These are phyloP conservation scores for Euclidia mi DNA, from an alignment of 2,888 invertebrate genomes.

Conservation along the genomic window DNA sequence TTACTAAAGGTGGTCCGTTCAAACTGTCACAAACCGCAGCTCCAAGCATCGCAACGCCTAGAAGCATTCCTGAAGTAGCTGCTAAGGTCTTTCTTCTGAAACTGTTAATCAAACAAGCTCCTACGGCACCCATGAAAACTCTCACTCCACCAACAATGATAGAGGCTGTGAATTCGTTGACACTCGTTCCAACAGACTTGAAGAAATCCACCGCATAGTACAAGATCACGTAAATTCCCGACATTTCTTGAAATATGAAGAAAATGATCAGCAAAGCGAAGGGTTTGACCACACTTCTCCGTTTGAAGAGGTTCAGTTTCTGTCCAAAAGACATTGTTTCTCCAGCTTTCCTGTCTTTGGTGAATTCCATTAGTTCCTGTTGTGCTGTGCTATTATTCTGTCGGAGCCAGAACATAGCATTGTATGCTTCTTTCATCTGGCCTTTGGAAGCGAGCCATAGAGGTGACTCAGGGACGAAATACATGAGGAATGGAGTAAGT, in stretches of 20 bases:
- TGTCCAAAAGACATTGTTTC: slow-evolving; percentile 79
- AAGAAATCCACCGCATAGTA: slow-evolving; percentile 94
- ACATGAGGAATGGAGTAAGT: slow-evolving; percentile 89
- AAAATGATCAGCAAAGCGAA: slow-evolving; percentile 91
- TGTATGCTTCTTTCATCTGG: slow-evolving; percentile 90
- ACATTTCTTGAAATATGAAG: slow-evolving; percentile 93
- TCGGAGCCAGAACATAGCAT: slow-evolving; percentile 91
- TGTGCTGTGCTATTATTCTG: slow-evolving; percentile 91
- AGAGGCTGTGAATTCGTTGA: slow-evolving; percentile 92
- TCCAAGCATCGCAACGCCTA: slow-evolving; percentile 91
- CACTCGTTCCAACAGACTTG: slow-evolving; percentile 91
- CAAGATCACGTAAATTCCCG: slow-evolving; percentile 93
- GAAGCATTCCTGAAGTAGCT: slow-evolving; percentile 91
- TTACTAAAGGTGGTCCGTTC: slow-evolving; percentile 83
- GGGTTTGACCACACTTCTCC: slow-evolving; percentile 91
- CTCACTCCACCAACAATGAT: slow-evolving; percentile 92
- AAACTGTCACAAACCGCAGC: slow-evolving; percentile 91
- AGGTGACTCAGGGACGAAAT: slow-evolving; percentile 92
- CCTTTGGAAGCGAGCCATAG: slow-evolving; percentile 91
- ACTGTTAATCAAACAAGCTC: slow-evolving; percentile 91
- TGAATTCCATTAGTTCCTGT: slow-evolving; percentile 91
- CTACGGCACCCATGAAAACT: slow-evolving; percentile 92
- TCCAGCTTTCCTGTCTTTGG: slow-evolving; percentile 79
- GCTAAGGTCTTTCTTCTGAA: slow-evolving; percentile 91
- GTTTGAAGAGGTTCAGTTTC: slow-evolving; percentile 81